A percentile compares a stretch with the other conserved stretches of the same genome.
Conservation (phyloP, 1,140 invertebrate genomes). For the Diorhabda carinulata region DNA sequence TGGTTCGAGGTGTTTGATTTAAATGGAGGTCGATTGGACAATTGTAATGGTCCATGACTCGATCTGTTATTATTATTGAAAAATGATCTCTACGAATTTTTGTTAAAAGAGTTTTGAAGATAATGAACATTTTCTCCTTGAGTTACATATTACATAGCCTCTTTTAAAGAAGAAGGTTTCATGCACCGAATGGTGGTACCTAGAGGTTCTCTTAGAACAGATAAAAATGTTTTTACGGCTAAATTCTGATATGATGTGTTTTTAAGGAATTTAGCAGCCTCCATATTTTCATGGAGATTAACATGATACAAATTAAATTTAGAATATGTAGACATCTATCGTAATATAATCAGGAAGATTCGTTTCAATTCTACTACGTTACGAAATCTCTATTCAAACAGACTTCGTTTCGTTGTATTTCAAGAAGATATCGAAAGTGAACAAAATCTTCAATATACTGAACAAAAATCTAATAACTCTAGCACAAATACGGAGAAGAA, state of each 20-base stretch:
- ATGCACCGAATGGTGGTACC: not conserved
- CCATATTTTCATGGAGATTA: not conserved
- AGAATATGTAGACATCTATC: no score
- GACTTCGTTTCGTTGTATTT: no score
- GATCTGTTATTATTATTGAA: not conserved
- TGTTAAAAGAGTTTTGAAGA: slow-evolving; percentile 3
- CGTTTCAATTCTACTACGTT: no score
- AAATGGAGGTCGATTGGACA: not conserved
- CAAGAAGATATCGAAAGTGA: no score
- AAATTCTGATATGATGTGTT: not conserved
- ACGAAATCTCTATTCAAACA: no score
- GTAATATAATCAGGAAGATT: no score
- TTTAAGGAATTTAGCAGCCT: not conserved
- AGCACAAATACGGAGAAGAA: no score
- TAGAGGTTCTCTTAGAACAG: not conserved
- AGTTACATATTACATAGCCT: not conserved
- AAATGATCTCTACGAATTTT: not conserved
- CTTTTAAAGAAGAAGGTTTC: not conserved
- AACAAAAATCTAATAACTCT: no score
- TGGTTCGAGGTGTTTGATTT: not conserved
- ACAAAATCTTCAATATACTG: no score
- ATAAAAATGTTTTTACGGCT: slow-evolving; percentile 1
- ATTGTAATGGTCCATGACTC: not conserved
- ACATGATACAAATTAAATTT: not conserved
- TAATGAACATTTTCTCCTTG: not conserved